Conservation (phyloP, 2,797 vertebrate genomes). For the Tiaroga cobitis region DNA sequence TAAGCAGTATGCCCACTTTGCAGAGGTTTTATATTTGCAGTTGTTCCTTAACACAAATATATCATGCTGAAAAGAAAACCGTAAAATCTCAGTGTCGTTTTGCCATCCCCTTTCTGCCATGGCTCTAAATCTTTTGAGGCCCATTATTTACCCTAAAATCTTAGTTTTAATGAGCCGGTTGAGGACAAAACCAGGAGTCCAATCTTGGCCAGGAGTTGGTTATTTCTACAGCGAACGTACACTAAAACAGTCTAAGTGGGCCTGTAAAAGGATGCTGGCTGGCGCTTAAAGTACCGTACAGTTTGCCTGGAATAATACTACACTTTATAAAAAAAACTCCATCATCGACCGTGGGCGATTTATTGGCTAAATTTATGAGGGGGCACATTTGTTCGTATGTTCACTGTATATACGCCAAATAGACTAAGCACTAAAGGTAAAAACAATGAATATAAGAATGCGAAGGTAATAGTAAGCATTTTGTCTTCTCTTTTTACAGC, state of each 20-base stretch:
- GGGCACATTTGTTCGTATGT: conserved; percentile 16
- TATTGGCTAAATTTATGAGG: conserved; percentile 35
- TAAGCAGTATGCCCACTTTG: conserved; percentile 5
- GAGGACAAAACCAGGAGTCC: conserved; percentile 64
- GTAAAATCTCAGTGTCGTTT: conserved; percentile 39
- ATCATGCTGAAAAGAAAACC: conserved; percentile 48
- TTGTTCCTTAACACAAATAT: conserved; percentile 23
- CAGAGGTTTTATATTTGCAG: conserved; percentile 12
- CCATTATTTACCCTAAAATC: conserved; percentile 66
- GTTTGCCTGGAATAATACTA: conserved; percentile 44
- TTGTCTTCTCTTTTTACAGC: conserved; percentile 60
- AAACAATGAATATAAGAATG: not conserved
- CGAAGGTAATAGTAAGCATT: not conserved
- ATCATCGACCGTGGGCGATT: conserved; percentile 8
- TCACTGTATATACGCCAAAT: not conserved
- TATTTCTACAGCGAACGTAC: conserved; percentile 52
- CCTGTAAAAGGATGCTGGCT: conserved; percentile 56
- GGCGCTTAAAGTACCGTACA: conserved; percentile 49
- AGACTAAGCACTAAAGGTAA: not conserved
- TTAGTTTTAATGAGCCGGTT: conserved; percentile 68
- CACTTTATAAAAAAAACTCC: conserved; percentile 46
- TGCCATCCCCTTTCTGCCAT: conserved; percentile 52
- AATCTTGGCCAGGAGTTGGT: conserved; percentile 52
- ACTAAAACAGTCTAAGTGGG: conserved; percentile 52
- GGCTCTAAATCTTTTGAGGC: conserved; percentile 73